These are phyloP conservation scores for Merluccius polli DNA, from an alignment of 2,797 vertebrate species.

Conservation along the genomic window DNA sequence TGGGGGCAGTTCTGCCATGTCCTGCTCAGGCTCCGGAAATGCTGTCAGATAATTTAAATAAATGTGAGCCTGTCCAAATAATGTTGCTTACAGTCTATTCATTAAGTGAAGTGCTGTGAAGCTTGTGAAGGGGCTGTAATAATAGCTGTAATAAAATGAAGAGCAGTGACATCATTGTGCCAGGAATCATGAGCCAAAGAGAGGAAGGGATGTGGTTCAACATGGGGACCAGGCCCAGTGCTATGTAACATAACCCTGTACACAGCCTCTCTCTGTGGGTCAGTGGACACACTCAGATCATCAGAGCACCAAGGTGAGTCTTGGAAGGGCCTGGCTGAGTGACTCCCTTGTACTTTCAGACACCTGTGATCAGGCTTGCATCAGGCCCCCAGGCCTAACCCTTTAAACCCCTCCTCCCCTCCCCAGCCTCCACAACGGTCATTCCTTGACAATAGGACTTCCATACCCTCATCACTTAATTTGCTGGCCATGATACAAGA, in stretches of 20 bases:
- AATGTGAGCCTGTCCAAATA: not conserved
- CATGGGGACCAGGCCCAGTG: not conserved
- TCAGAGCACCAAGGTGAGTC: not conserved
- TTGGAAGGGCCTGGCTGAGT: not conserved
- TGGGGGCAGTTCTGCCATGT: not conserved
- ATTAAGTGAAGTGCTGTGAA: not conserved
- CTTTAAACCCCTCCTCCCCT: not conserved
- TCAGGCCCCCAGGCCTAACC: not conserved
- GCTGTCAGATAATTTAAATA: not conserved
- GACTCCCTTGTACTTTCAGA: not conserved
- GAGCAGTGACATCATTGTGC: not conserved
- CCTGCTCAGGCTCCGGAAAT: not conserved
- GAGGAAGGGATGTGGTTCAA: not conserved
- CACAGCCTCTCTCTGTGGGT: not conserved
- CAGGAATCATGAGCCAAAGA: not conserved
- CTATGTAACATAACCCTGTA: not conserved
- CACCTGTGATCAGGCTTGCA: not conserved
- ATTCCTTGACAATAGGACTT: not conserved
- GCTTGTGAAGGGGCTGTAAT: not conserved
- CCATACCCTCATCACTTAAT: not conserved
- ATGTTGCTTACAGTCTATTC: not conserved
- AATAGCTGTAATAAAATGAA: not conserved
- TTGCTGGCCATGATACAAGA: not conserved
- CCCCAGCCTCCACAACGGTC: not conserved
- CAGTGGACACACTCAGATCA: not conserved